phyloP scores from a whole-genome alignment of 2,888 invertebrate genomes.

The Abrostola tripartita region DNA sequence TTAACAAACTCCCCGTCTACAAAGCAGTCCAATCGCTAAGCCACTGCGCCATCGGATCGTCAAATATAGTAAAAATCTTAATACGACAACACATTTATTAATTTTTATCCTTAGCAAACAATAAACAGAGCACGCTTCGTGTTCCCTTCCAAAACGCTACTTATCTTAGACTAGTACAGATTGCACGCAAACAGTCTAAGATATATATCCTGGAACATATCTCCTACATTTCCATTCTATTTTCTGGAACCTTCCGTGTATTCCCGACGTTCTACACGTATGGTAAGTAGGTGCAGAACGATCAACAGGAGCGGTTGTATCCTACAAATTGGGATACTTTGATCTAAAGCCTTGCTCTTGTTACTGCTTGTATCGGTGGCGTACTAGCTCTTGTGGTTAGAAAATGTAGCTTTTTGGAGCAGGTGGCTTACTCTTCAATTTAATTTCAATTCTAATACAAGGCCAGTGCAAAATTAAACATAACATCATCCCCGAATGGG shows the following conservation, averaged over 20 bases:
- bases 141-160: too few species aligned
- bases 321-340: constrained; percentile 45
- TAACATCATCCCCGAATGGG: too few species aligned
- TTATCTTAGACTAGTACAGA: not conserved
- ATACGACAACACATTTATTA: too few species aligned
- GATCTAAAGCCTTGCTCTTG: not conserved
- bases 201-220: constrained; percentile 2
- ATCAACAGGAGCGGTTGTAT: constrained; percentile 20
- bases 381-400: constrained; percentile 13
- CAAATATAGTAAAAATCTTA: too few species aligned
- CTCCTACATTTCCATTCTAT: constrained; percentile 1
- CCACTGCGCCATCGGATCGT: too few species aligned
- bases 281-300: constrained; percentile 34
- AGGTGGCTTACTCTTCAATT: too few species aligned
- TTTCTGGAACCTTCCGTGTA: not conserved
- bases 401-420: not conserved
- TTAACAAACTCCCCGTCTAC: too few species aligned
- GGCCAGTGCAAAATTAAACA: too few species aligned
- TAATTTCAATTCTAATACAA: too few species aligned
- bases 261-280: constrained; percentile 26
- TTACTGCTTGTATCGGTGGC: constrained; percentile 9
- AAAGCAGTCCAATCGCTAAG: too few species aligned
- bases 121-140: too few species aligned
- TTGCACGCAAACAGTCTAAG: not conserved
- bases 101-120: too few species aligned